Percentiles rank a stretch among this genome's conserved stretches.
These are phyloP conservation scores for Drosophila paulistorum DNA, from an alignment of 1,140 invertebrate species.

Conservation along the genomic window DNA sequence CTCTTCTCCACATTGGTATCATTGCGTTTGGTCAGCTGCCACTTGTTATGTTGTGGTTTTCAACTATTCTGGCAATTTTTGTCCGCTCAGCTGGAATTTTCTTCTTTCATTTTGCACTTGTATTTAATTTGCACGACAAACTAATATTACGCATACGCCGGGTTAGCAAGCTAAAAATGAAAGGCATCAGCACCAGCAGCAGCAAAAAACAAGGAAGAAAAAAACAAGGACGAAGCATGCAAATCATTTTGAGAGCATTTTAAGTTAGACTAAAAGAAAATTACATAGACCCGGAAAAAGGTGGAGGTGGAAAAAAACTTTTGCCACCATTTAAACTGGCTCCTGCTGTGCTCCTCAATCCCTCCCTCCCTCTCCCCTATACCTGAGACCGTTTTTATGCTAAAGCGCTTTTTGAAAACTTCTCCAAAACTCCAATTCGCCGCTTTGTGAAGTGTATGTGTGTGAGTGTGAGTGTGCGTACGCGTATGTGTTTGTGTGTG, in stretches of 20 bases:
- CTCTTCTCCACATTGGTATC: neutral
- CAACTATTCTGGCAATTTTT: slow-evolving; percentile 39
- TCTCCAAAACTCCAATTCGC: slow-evolving; percentile 69
- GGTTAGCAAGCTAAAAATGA: slow-evolving; percentile 14
- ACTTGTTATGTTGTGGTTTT: slow-evolving; percentile 25
- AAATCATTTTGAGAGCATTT: slow-evolving; percentile 70
- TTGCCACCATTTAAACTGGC: slow-evolving; percentile 44
- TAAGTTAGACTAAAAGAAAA: slow-evolving; percentile 74
- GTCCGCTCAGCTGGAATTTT: neutral
- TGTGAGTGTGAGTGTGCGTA: slow-evolving; percentile 24
- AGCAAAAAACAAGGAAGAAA: neutral
- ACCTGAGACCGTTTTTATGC: slow-evolving; percentile 65
- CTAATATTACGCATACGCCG: slow-evolving; percentile 74
- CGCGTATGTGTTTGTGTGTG: slow-evolving; percentile 8
- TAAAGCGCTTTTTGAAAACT: slow-evolving; percentile 75
- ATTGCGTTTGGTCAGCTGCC: neutral
- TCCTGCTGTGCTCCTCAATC: neutral
- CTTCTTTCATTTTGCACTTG: slow-evolving; percentile 35
- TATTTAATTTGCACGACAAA: slow-evolving; percentile 53
- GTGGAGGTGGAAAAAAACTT: slow-evolving; percentile 27
- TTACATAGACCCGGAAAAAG: slow-evolving; percentile 44
- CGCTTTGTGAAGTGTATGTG: slow-evolving; percentile 17
- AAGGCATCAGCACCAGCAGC: too few relatives aligned
- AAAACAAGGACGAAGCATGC: slow-evolving; percentile 38
- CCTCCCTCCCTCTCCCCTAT: neutral